These are phyloP conservation scores for Plecotus auritus DNA, from an alignment of 2,113 vertebrate genomes.

Conservation along the genomic window DNA sequence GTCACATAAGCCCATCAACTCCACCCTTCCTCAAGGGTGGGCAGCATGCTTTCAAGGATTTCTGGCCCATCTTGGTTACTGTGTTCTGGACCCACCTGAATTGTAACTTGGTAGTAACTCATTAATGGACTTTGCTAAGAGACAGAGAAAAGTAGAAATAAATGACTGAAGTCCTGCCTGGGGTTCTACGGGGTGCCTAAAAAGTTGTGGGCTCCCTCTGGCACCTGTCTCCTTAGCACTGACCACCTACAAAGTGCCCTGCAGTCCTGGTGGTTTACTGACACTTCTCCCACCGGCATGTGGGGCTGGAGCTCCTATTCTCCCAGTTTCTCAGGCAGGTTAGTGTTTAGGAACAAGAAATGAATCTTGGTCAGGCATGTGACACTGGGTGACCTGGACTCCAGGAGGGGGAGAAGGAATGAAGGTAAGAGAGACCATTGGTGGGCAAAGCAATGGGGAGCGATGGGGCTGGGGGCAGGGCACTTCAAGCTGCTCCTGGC, in stretches of 20 bases:
- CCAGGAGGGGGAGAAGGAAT: not conserved
- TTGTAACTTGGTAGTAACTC: not conserved
- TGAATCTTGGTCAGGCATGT: not conserved
- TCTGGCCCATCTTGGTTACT: not conserved
- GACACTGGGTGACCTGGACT: not conserved
- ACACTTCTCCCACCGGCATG: not conserved
- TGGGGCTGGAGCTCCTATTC: not conserved
- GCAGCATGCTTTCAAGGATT: not conserved
- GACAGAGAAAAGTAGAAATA: not conserved
- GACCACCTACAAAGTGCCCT: not conserved
- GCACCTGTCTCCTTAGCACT: not conserved
- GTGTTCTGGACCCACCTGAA: not conserved
- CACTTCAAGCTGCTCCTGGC: not conserved
- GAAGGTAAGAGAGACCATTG: not conserved
- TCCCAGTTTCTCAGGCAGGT: not conserved
- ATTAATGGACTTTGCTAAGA: not conserved
- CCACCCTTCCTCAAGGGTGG: not conserved
- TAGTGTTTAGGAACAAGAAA: not conserved
- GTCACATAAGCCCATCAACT: not conserved
- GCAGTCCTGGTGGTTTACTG: not conserved
- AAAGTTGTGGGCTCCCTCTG: not conserved
- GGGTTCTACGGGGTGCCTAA: not conserved
- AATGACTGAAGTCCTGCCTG: not conserved
- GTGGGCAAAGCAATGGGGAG: not conserved
- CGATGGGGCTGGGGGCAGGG: no score